phyloP scores from a whole-genome alignment of 2,888 invertebrate genomes.

The Penaeus monodon region DNA sequence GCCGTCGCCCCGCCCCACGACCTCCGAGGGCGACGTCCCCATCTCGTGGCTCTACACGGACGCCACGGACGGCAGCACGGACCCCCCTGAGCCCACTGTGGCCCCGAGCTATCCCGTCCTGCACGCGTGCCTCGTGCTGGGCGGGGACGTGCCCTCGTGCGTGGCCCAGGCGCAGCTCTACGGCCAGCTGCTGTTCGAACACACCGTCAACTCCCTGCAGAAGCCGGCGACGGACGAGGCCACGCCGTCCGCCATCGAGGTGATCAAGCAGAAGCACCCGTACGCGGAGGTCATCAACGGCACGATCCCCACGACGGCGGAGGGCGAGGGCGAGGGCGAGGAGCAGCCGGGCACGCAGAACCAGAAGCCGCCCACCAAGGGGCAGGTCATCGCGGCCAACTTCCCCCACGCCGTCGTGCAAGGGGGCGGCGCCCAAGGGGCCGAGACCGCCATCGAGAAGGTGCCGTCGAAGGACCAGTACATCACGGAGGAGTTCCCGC shows the following conservation, averaged over 20 bases:
- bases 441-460: too few species aligned
- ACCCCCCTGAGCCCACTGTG: conserved; percentile 22
- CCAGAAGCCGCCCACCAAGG: too few species aligned
- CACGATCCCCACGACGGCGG: neutral
- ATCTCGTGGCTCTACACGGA: conserved; percentile 16
- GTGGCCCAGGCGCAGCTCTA: conserved; percentile 49
- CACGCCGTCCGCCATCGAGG: conserved; percentile 21
- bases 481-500: too few species aligned
- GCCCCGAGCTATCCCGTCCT: conserved; percentile 52
- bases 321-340: neutral
- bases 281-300: conserved; percentile 33
- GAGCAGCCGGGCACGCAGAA: neutral
- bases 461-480: too few species aligned
- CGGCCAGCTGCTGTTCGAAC: conserved; percentile 35
- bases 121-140: conserved; percentile 47
- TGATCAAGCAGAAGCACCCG: conserved; percentile 37
- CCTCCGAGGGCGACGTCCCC: conserved; percentile 16
- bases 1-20: conserved; percentile 27
- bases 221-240: conserved; percentile 30
- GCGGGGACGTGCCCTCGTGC: conserved; percentile 49
- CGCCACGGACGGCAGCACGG: neutral
- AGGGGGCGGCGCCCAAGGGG: too few species aligned
- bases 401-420: too few species aligned
- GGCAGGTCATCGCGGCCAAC: too few species aligned
- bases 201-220: conserved; percentile 19